phyloP scores from a whole-genome alignment of 2,797 vertebrate species.

The Neosalanx taihuensis region DNA sequence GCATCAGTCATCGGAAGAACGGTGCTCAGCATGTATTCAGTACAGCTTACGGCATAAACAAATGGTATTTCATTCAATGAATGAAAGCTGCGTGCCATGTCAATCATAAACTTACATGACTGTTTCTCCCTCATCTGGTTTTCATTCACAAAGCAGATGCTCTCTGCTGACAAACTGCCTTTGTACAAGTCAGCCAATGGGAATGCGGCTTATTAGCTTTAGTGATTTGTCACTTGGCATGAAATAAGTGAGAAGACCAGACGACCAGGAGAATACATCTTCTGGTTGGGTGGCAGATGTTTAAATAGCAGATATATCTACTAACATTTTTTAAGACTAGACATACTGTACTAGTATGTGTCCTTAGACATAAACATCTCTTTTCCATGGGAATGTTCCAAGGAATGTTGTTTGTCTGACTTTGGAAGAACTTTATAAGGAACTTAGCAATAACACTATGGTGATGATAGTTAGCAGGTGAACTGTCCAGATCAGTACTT shows the following conservation, averaged over 20 bases:
- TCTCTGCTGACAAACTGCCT: conserved; percentile 14
- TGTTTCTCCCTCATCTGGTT: conserved; percentile 40
- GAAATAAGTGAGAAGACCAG: not conserved
- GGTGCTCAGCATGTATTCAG: not conserved
- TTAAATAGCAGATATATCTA: not conserved
- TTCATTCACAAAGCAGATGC: conserved; percentile 59
- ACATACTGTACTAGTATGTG: not conserved
- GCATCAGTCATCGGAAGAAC: not conserved
- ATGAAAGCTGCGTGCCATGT: conserved; percentile 57
- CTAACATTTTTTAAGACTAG: not conserved
- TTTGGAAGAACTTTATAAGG: not conserved
- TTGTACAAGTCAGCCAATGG: conserved; percentile 4
- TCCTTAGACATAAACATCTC: not conserved
- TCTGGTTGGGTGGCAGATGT: conserved; percentile 1
- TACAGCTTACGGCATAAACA: conserved; percentile 6
- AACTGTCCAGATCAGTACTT: not conserved
- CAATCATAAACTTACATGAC: conserved; percentile 46
- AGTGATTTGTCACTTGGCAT: conserved; percentile 5
- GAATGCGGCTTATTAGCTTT: not conserved
- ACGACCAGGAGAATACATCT: not conserved
- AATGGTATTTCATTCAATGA: conserved; percentile 48
- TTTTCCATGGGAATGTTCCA: not conserved
- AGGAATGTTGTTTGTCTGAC: not conserved
- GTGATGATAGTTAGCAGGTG: not conserved
- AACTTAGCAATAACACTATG: not conserved